Base-by-base conservation (phyloP, 2,888 invertebrate species). In the Epistrophe eligans region DNA sequence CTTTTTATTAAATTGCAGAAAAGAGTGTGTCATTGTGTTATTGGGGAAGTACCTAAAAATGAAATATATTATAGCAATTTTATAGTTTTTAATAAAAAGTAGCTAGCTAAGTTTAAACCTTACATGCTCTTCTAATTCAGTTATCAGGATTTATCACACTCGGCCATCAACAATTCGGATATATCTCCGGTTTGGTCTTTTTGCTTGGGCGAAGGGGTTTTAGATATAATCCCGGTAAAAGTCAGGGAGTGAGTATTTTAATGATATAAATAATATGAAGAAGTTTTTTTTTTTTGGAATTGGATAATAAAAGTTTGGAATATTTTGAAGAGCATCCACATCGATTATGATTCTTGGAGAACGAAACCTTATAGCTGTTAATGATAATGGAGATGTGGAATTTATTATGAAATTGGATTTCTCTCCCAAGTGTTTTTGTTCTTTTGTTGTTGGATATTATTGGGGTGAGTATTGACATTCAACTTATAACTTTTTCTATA, bases 401-500 rank as follows among this genome's bases (percentile, higher is more conserved):
- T 97, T 96, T 91, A 96, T 96, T 93, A 96, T 97, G 90, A 96
- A 96, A 91, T 94, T 98, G 88, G 97, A 98, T 90, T 98, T 95
- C 93, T 95, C 95, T 84, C 97, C 98, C 0, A 93, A 95, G 87
- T 97, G 96, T 90, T 96, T 96, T 91, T 94, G 94, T 90, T 94
- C 96, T 10, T 97, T 96, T 91, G 93, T 95, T 10, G 94, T 95
- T 89, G 96, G 96, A 89, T 95, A 95, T 93, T 95, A 94, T 90
- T 95, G 95, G 92, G 95, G 96, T 96, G 92, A 93, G 93, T 90
- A 32, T 13, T 60, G 10, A 15, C 35, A 32, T 32, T 32, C 2
- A n/a, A 10, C 8, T 8, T 32, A 3, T 2, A n/a, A 57, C 35
- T 48, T 17, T 43, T 43, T 43, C 43, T 15, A 17, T 4, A 50